Evolutionary conservation across 1,140 invertebrate species (phyloP).

Genomic region (Cataglyphis hispanica): DNA sequence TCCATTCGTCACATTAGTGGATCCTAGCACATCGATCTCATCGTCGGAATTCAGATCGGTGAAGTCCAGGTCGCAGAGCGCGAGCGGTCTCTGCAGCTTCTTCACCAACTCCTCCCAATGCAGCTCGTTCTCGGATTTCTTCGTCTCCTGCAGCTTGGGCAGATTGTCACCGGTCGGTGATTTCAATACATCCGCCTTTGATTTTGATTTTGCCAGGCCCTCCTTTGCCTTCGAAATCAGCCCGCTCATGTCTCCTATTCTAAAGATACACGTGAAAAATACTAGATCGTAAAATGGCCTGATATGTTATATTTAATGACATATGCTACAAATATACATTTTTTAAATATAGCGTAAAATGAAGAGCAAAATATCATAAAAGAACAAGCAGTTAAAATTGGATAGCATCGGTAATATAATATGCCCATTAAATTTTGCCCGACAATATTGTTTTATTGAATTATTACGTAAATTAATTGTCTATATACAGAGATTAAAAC

Average conservation of each 20-base stretch:
- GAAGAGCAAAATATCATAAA: background rate
- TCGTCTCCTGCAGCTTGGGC: conserved; percentile 89
- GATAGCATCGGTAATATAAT: background rate
- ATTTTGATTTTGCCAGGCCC: conserved; percentile 94
- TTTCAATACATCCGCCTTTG: conserved; percentile 91
- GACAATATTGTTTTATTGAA: background rate
- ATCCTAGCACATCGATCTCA: conserved; percentile 89
- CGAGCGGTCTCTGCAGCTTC: conserved; percentile 93
- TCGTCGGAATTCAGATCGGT: conserved; percentile 95
- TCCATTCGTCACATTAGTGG: conserved; percentile 88
- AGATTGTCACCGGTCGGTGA: conserved; percentile 89
- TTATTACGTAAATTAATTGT: conserved; percentile 1
- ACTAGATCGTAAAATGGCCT: background rate
- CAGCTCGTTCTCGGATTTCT: conserved; percentile 97
- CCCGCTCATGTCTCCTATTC: conserved; percentile 94
- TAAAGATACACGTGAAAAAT: conserved; percentile 55
- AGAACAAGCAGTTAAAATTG: background rate
- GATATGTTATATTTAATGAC: conserved; percentile 10
- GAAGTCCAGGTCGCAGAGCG: conserved; percentile 98
- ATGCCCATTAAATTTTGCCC: background rate
- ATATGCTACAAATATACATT: background rate
- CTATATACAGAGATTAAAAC: background rate
- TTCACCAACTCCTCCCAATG: conserved; percentile 97
- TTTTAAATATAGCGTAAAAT: background rate
- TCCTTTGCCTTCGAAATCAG: conserved; percentile 97